Evolutionary conservation across 1,140 invertebrate genomes (phyloP).

Genomic region (Stegodyphus dumicola): DNA sequence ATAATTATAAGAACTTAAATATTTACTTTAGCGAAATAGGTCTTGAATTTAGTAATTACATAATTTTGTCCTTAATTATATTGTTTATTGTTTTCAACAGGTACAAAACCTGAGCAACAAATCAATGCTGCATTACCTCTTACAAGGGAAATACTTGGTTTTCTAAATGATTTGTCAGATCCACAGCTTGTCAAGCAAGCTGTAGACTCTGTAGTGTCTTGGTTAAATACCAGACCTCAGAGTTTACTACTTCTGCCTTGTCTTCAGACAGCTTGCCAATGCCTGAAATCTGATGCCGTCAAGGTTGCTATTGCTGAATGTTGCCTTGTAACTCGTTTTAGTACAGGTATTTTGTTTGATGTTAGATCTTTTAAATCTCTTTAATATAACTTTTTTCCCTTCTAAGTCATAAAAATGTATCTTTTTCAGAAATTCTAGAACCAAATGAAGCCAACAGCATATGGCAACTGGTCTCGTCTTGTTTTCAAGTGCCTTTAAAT

Average conservation of each 20-base stretch:
- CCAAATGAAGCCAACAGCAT: conserved; percentile 18
- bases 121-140: conserved; percentile 30
- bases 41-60: too few species aligned
- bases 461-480: conserved; percentile 17
- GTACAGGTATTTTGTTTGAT: conserved; percentile 11
- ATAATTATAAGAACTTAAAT: not conserved
- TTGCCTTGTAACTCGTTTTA: conserved; percentile 29
- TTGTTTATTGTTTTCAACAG: not conserved
- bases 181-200: not conserved
- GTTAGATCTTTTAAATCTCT: not conserved
- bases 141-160: conserved; percentile 15
- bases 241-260: conserved; percentile 27
- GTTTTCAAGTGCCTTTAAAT: conserved; percentile 12
- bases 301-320: conserved; percentile 28
- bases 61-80: too few species aligned
- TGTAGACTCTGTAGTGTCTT: conserved; percentile 8
- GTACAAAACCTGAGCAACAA: conserved; percentile 15
- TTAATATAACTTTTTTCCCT: not conserved
- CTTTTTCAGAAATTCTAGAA: conserved; percentile 13
- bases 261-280: conserved; percentile 29
- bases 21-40: too few species aligned
- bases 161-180: conserved; percentile 21
- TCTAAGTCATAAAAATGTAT: not conserved
- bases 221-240: conserved; percentile 14
- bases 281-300: conserved; percentile 12